These are phyloP conservation scores for Hydrozoanthus tunicans DNA, from an alignment of 64 coral and sea anemone species.

Conservation along the genomic window DNA sequence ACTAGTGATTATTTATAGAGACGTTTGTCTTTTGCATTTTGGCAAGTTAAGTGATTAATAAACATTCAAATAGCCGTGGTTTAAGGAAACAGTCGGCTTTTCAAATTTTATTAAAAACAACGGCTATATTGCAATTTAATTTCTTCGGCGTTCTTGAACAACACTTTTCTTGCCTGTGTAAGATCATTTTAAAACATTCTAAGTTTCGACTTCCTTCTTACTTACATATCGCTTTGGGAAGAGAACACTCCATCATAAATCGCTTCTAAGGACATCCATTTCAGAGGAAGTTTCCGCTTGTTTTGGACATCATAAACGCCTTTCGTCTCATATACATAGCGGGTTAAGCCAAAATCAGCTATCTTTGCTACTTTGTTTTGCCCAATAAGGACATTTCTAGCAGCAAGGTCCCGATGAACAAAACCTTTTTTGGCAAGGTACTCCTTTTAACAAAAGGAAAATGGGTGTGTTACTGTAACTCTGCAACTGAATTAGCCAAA, in stretches of 20 bases:
- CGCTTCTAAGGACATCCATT: slow-evolving; percentile 53
- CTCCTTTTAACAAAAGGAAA: slow-evolving; percentile 1
- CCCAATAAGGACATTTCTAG: slow-evolving; percentile 36
- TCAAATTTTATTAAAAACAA: too few species aligned
- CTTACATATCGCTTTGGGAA: slow-evolving; percentile 50
- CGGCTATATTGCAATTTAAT: too few species aligned
- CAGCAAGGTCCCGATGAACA: slow-evolving; percentile 40
- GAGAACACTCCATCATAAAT: slow-evolving; percentile 31
- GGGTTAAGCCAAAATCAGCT: slow-evolving; percentile 46
- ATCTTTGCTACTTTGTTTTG: slow-evolving; percentile 47
- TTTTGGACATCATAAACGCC: slow-evolving; percentile 37
- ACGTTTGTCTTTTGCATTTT: too few species aligned
- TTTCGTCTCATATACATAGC: slow-evolving; percentile 50
- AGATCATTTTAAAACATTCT: too few species aligned
- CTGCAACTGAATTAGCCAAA: too few species aligned
- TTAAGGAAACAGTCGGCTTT: too few species aligned
- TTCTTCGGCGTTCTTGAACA: too few species aligned
- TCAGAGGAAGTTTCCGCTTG: slow-evolving; percentile 30
- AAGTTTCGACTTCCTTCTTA: too few species aligned
- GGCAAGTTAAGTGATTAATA: too few species aligned
- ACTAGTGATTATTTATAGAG: too few species aligned
- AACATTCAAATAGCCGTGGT: too few species aligned
- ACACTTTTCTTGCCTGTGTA: too few species aligned
- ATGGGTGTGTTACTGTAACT: background rate
- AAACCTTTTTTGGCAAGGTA: slow-evolving; percentile 46